These are phyloP conservation scores for Lycia hirtaria DNA, from an alignment of 2,888 invertebrate genomes.

Conservation along the genomic window DNA sequence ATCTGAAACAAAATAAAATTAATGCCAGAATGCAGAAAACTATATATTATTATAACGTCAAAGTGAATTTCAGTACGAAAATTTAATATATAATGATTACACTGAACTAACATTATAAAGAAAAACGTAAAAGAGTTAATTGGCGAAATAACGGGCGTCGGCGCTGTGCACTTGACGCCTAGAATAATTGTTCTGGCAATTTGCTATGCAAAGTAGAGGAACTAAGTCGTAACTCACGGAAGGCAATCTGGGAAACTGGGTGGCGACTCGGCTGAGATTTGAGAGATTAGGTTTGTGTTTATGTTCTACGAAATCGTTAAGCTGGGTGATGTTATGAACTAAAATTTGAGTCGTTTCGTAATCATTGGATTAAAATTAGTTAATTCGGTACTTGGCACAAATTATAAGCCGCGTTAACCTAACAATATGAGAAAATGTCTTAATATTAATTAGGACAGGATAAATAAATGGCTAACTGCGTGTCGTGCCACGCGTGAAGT, in stretches of 20 bases:
- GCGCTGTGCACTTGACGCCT: constrained; percentile 25
- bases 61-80: background rate
- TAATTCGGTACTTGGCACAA: background rate
- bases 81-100: background rate
- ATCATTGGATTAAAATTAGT: background rate
- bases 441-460: too few species aligned
- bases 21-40: too few species aligned
- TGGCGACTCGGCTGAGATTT: constrained; percentile 15
- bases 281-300: constrained; percentile 14
- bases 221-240: constrained; percentile 27
- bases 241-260: constrained; percentile 20
- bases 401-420: too few species aligned
- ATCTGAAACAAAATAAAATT: too few species aligned
- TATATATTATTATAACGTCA: background rate
- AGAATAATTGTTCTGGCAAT: constrained; percentile 31
- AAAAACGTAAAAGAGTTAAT: constrained; percentile 19
- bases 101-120: constrained; percentile 7
- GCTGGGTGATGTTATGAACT: background rate
- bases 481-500: too few species aligned
- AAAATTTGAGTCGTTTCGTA: background rate
- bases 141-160: constrained; percentile 25
- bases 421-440: too few species aligned
- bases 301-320: constrained; percentile 3
- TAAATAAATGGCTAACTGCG: too few species aligned
- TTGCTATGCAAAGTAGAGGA: constrained; percentile 28